Conservation (phyloP, 2,797 vertebrate species). For the Lerista edwardsae region DNA sequence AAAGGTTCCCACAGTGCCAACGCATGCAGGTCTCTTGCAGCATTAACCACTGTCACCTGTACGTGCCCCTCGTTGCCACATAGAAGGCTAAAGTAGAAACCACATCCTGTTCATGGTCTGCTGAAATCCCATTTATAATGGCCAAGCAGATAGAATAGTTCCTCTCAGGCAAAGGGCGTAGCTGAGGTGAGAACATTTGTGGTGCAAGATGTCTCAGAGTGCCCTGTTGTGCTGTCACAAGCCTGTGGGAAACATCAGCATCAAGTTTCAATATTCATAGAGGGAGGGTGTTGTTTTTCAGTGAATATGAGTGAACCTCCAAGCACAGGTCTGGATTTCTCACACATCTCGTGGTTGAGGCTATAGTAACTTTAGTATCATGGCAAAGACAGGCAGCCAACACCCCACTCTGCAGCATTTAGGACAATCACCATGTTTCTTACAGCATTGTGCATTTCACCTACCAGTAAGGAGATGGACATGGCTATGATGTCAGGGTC, state of each 20-base stretch:
- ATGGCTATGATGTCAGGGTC: no score
- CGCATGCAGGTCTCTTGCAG: neutral
- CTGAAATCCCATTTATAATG: neutral
- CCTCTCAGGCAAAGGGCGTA: slow-evolving; percentile 27
- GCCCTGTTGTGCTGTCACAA: neutral
- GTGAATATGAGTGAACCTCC: neutral
- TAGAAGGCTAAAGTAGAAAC: neutral
- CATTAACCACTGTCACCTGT: neutral
- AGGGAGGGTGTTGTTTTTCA: neutral
- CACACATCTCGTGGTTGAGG: neutral
- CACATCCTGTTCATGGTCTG: neutral
- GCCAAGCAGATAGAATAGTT: neutral
- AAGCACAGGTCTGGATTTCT: neutral
- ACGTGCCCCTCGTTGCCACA: neutral
- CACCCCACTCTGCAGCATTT: no score
- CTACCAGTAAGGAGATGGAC: no score
- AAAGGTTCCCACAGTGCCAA: accelerated
- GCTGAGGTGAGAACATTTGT: slow-evolving; percentile 25
- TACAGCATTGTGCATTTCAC: no score
- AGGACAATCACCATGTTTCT: no score
- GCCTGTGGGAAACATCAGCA: neutral
- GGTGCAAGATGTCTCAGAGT: neutral
- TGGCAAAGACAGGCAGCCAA: neutral
- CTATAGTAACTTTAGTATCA: neutral
- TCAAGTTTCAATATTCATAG: neutral